Percentiles rank a stretch among this genome's conserved stretches.
Evolutionary conservation across 2,113 vertebrate genomes (phyloP).

Genomic region (Nesoenas mayeri): DNA sequence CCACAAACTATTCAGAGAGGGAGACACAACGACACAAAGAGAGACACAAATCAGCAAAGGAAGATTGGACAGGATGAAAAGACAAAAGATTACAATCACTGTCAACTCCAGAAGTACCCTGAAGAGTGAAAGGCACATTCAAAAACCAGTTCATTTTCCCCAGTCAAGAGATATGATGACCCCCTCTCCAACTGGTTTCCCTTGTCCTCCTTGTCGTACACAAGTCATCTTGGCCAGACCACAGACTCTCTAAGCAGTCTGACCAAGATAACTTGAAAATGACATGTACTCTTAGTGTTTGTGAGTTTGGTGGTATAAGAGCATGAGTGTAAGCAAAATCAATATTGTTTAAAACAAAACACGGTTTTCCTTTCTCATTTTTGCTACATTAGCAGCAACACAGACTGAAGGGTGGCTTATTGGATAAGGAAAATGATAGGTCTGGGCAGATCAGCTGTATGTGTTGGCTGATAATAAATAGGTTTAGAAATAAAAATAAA

Average conservation of each 20-base stretch:
- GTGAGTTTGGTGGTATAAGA: neutral
- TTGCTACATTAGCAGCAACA: neutral
- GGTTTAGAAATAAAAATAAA: neutral
- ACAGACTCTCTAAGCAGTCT: neutral
- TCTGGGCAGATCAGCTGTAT: neutral
- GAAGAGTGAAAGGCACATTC: neutral
- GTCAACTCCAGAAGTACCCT: neutral
- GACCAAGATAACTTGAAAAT: neutral
- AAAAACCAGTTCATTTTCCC: neutral
- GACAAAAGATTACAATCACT: neutral
- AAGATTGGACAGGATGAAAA: neutral
- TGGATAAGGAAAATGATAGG: neutral
- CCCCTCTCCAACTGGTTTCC: neutral
- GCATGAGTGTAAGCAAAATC: neutral
- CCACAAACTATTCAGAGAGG: neutral
- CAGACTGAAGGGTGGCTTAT: neutral
- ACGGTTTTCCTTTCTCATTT: neutral
- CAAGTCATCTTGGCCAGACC: neutral
- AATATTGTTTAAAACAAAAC: neutral
- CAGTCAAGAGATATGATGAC: neutral
- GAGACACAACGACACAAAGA: neutral
- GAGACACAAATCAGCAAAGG: neutral
- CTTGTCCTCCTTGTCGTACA: neutral
- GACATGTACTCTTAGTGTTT: neutral
- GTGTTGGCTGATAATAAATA: neutral